These are phyloP conservation scores for Hyalella azteca DNA, from an alignment of 2,888 invertebrate genomes.

Conservation along the genomic window DNA sequence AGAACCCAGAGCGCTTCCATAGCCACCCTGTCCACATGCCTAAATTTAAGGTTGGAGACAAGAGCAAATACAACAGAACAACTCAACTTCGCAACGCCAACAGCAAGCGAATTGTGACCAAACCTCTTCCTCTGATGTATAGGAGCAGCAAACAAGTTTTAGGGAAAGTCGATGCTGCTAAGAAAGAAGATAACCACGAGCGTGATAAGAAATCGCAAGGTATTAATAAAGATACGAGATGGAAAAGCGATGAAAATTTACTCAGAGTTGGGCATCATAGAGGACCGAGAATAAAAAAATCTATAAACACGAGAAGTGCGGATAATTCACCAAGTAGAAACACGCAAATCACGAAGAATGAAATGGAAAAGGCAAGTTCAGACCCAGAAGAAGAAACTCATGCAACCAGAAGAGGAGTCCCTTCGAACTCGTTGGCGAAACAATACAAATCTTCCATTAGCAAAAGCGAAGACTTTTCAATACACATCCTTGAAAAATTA, in stretches of 20 bases:
- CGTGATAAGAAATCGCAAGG: neutral
- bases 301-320: conserved; percentile 20
- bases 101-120: conserved; percentile 50
- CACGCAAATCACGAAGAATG: neutral
- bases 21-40: conserved; percentile 65
- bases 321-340: conserved; percentile 20
- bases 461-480: conserved; percentile 34
- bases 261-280: neutral
- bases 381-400: neutral
- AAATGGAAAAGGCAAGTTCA: neutral
- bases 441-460: conserved; percentile 48
- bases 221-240: neutral
- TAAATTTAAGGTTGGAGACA: conserved; percentile 47
- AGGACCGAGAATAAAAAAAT: neutral
- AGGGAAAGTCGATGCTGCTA: conserved; percentile 39
- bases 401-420: neutral
- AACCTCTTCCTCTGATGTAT: conserved; percentile 53
- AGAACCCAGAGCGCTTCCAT: conserved; percentile 73
- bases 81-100: neutral
- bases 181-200: conserved; percentile 31
- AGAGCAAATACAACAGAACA: conserved; percentile 61
- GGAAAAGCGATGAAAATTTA: conserved; percentile 10
- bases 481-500: conserved; percentile 42
- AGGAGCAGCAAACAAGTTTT: conserved; percentile 45
- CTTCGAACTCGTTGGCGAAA: neutral